Base-by-base conservation (phyloP, 2,797 vertebrate species). In the Hybognathus amarus region DNA sequence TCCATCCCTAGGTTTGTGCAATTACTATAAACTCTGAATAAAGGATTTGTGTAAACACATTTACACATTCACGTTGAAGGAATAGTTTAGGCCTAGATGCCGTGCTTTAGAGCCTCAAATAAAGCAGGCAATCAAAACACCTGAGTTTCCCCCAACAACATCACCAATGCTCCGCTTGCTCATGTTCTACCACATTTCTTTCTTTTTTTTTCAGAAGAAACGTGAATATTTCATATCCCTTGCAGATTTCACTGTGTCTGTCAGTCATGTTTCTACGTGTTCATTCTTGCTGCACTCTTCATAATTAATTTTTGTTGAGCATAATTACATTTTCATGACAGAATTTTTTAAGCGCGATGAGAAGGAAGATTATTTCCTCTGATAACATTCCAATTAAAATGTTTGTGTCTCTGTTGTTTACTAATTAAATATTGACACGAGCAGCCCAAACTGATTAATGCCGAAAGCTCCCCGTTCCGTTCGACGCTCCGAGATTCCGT, bases 361-460 rank as follows among this genome's bases (percentile, higher is more conserved):
- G 85, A 92, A 82, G 88, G 88, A 86, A 85, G 90, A 91, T 90
- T 90, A 91, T 89, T 91, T 91, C 89, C 91, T 90, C n/a, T 85
- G 83, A 90, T 87, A 92, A 90, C 90, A 85, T 89, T 91, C 86
- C 89, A 78, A 90, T 93, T 92, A 92, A 90, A 89, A 90, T 91
- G 91, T 93, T 92, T 91, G 90, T 91, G 88, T 89, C 89, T 93
- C 89, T 92, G 85, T 87, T 90, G 90, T 93, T 93, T 91, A 93
- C 91, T 89, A 93, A 93, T 93, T 92, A 92, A 92, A 93, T 93
- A 93, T 92, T 93, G 92, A 94, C 90, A 89, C 83, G 79, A 89
- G 88, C 83, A 86, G 90, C 87, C 90, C 82, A 90, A 90, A 92
- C 81, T 91, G 91, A 93, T 93, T 90, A 92, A 88, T 89, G 82